phyloP scores from a whole-genome alignment of 2,113 vertebrate species.

The Gymnorhina tibicen region DNA sequence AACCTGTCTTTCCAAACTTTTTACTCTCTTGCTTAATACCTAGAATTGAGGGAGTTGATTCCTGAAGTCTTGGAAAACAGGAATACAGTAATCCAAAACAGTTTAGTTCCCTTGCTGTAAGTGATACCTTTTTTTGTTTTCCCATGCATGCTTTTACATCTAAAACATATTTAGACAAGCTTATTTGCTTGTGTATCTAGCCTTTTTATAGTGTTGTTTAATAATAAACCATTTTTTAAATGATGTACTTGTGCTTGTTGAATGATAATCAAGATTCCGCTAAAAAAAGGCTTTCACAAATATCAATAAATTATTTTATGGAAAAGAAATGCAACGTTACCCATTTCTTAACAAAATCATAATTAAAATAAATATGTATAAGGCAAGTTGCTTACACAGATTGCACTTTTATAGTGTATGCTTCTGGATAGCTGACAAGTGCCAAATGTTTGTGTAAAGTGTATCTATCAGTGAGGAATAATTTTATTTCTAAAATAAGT shows the following conservation, averaged over 20 bases:
- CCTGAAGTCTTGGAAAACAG: background rate
- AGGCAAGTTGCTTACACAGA: background rate
- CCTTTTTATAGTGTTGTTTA: constrained; percentile 6
- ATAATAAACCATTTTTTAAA: constrained; percentile 6
- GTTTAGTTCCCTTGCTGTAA: background rate
- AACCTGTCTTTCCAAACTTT: background rate
- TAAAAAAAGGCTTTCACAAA: background rate
- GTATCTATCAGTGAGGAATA: background rate
- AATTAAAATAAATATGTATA: background rate
- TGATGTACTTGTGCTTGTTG: background rate
- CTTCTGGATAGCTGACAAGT: background rate
- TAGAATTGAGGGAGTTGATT: background rate
- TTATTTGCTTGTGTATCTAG: background rate
- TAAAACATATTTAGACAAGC: background rate
- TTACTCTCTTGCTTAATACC: background rate
- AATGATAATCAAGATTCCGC: constrained; percentile 2
- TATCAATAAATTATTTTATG: background rate
- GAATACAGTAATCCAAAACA: background rate
- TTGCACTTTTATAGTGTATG: background rate
- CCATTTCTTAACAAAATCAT: background rate
- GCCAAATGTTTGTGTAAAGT: background rate
- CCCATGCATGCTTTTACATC: background rate
- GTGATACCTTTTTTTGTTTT: background rate
- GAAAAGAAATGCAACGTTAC: background rate
- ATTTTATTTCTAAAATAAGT: background rate